Percentiles rank a stretch among this genome's conserved stretches.
Evolutionary conservation across 1,140 invertebrate species (phyloP).

Genomic region (Cydia amplana): DNA sequence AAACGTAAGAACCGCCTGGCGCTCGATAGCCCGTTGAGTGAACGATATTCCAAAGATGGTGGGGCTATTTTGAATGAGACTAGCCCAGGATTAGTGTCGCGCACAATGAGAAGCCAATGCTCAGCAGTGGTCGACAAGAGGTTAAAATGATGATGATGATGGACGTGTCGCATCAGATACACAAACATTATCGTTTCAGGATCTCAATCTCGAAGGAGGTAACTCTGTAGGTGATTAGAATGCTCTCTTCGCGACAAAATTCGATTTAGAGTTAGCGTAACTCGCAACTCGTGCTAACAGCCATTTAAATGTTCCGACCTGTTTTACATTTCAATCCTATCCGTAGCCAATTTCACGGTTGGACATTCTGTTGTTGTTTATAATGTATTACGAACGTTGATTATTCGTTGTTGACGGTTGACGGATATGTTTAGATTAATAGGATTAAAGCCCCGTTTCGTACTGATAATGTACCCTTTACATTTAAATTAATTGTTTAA

Average conservation of each 20-base stretch:
- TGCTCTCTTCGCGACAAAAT: background rate
- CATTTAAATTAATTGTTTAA: too few relatives aligned
- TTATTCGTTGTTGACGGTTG: background rate
- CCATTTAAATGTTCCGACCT: slow-evolving; percentile 4
- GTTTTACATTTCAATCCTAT: slow-evolving; percentile 10
- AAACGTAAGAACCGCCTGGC: too few relatives aligned
- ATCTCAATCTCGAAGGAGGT: background rate
- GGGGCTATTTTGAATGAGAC: too few relatives aligned
- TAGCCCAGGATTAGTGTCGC: too few relatives aligned
- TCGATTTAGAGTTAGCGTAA: slow-evolving; percentile 4
- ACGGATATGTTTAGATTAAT: background rate
- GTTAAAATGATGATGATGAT: too few relatives aligned
- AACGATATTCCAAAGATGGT: too few relatives aligned
- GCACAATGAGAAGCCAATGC: too few relatives aligned
- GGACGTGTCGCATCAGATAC: background rate
- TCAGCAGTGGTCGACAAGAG: too few relatives aligned
- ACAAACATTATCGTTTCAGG: background rate
- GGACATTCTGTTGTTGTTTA: background rate
- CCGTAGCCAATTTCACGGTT: background rate
- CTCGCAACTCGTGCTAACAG: slow-evolving; percentile 8
- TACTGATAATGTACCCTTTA: too few relatives aligned
- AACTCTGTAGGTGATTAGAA: background rate
- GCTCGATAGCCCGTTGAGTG: too few relatives aligned
- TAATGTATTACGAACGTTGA: background rate
- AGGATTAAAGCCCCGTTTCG: too few relatives aligned